Evolutionary conservation across 2,888 invertebrate genomes (phyloP).

Genomic region (Pseudococcus viburni): DNA sequence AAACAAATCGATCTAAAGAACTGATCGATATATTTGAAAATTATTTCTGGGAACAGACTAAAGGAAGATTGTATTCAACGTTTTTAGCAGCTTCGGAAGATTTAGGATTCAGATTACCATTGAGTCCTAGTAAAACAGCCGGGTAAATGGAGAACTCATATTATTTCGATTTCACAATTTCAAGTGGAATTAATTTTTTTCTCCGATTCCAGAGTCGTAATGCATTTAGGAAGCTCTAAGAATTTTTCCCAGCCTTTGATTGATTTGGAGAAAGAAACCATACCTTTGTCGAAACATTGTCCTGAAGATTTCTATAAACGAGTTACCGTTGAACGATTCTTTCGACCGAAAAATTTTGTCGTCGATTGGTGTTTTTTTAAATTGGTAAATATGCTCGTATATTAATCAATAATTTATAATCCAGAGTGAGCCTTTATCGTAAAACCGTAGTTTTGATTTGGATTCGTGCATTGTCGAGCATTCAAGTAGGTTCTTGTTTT

Average conservation of each 20-base stretch:
- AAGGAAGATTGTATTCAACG: slow-evolving; percentile 83
- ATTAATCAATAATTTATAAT: no score
- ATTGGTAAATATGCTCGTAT: slow-evolving; percentile 79
- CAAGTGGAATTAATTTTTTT: background rate
- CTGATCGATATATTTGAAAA: slow-evolving; percentile 83
- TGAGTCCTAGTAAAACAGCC: slow-evolving; percentile 87
- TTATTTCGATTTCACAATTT: background rate
- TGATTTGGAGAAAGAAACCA: slow-evolving; percentile 84
- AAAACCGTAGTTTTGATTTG: no score
- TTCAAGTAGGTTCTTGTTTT: no score
- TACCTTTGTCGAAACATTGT: slow-evolving; percentile 84
- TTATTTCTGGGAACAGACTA: slow-evolving; percentile 84
- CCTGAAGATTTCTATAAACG: slow-evolving; percentile 85
- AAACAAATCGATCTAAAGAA: slow-evolving; percentile 80
- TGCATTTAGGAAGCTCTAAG: slow-evolving; percentile 83
- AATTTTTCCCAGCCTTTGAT: slow-evolving; percentile 81
- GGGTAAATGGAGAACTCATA: slow-evolving; percentile 79
- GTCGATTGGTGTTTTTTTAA: slow-evolving; percentile 93
- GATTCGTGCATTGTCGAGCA: no score
- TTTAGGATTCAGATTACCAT: slow-evolving; percentile 85
- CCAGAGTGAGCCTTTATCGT: no score
- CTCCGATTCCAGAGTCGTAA: slow-evolving; percentile 77
- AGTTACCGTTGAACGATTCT: slow-evolving; percentile 87
- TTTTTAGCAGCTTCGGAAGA: slow-evolving; percentile 89
- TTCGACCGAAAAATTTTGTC: slow-evolving; percentile 83